Percentiles rank a stretch among this genome's conserved stretches.
phyloP scores from a whole-genome alignment of 2,113 vertebrate genomes.

The Xenus cinereus region DNA sequence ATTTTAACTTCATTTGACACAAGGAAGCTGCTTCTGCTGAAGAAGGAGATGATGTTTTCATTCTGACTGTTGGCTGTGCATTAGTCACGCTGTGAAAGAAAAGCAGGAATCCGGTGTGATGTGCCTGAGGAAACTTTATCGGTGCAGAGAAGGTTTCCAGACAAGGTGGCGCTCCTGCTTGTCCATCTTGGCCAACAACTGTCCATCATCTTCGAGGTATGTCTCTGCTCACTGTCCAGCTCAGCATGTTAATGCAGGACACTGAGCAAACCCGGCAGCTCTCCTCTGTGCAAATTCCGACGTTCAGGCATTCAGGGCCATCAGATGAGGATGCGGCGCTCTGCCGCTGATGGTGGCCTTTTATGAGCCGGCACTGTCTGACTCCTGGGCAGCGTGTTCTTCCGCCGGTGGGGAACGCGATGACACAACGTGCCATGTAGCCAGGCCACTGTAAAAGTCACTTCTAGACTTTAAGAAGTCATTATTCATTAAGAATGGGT shows the following conservation, averaged over 20 bases:
- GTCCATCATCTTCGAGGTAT: not conserved
- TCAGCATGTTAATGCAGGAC: not conserved
- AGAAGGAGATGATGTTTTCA: not conserved
- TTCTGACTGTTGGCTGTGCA: not conserved
- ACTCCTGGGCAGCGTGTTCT: not conserved
- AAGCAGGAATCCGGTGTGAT: not conserved
- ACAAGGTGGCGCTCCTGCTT: not conserved
- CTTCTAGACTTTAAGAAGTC: not conserved
- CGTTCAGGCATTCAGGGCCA: fast-evolving
- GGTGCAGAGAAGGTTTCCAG: not conserved
- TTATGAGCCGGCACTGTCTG: not conserved
- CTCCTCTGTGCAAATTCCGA: not conserved
- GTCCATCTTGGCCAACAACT: not conserved
- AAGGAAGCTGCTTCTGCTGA: not conserved
- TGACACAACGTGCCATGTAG: not conserved
- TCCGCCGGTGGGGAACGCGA: not conserved
- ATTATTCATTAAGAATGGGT: not conserved
- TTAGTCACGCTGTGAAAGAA: not conserved
- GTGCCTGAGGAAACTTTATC: not conserved
- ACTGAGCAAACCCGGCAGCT: not conserved
- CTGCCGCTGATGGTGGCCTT: not conserved
- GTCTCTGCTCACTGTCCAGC: not conserved
- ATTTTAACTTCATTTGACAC: not conserved
- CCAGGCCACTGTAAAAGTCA: not conserved
- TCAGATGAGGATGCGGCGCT: not conserved